Percentiles rank a stretch among this genome's conserved stretches.
Conservation (phyloP, 2,888 invertebrate genomes). For the Torymus texanus region DNA sequence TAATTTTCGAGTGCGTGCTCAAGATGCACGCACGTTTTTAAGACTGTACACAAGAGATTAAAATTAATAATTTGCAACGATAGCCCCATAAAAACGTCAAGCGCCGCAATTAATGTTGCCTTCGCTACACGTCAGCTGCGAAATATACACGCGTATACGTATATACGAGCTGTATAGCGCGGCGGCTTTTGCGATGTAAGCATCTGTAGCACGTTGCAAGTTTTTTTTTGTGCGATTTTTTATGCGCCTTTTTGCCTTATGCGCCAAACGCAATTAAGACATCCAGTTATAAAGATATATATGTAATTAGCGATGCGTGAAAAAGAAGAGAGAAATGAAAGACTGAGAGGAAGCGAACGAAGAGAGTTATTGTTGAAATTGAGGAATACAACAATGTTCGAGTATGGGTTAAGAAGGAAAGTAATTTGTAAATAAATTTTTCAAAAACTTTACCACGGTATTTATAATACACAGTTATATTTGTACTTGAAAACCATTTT, state of each 20-base stretch:
- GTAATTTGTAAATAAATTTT: not conserved
- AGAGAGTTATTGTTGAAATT: conserved; percentile 1
- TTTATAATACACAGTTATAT: too few relatives aligned
- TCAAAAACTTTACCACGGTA: too few relatives aligned
- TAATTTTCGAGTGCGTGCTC: conserved; percentile 37
- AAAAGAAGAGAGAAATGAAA: not conserved
- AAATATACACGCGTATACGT: conserved; percentile 24
- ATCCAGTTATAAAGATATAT: conserved; percentile 50
- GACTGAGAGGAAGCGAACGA: not conserved
- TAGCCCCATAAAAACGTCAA: conserved; percentile 54
- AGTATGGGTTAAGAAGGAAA: not conserved
- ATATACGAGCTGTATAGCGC: not conserved
- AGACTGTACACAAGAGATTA: conserved; percentile 37
- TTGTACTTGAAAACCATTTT: too few relatives aligned
- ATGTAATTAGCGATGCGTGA: conserved; percentile 32
- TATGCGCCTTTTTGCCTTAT: not conserved
- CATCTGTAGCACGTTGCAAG: conserved; percentile 36
- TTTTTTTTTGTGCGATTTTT: conserved; percentile 13
- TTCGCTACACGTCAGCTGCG: conserved; percentile 51
- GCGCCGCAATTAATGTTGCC: conserved; percentile 48
- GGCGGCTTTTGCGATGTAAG: not conserved
- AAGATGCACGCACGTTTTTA: not conserved
- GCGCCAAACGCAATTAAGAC: conserved; percentile 34
- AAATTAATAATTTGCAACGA: conserved; percentile 57
- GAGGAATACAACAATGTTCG: not conserved